Conservation (phyloP, 2,797 vertebrate genomes). For the Enteromius treurensis region DNA sequence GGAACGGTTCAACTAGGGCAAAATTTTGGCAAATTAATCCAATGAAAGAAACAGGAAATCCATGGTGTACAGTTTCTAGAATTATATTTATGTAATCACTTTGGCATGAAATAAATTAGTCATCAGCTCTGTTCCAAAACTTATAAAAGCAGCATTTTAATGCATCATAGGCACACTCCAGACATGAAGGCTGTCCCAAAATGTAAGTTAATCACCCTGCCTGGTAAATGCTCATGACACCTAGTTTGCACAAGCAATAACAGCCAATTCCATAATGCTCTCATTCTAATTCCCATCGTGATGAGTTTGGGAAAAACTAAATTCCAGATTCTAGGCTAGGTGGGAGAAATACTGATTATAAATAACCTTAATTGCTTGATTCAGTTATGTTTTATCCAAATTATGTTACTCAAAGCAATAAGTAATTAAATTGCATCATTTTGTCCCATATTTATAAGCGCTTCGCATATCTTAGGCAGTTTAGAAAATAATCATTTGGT, state of each 20-base stretch:
- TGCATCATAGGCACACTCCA: neutral
- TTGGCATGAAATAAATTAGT: neutral
- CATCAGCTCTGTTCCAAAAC: neutral
- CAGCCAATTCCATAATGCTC: neutral
- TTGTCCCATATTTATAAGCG: too few relatives aligned
- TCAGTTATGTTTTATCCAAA: neutral
- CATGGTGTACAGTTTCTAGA: neutral
- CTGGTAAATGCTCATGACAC: neutral
- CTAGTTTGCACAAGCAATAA: conserved; percentile 31
- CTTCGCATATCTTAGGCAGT: neutral
- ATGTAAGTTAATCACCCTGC: neutral
- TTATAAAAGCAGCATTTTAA: neutral
- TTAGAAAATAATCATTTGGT: neutral
- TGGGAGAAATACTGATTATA: neutral
- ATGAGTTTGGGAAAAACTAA: neutral
- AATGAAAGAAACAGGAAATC: neutral
- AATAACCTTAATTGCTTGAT: neutral
- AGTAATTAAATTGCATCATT: neutral
- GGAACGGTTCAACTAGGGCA: conserved; percentile 6
- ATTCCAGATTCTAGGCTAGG: neutral
- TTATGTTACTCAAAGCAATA: neutral
- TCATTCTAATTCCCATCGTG: conserved; percentile 5
- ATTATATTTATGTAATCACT: neutral
- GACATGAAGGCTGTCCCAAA: neutral
- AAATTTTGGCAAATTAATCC: conserved; percentile 2